phyloP scores from a whole-genome alignment of 2,888 invertebrate genomes.

The Chalcosyrphus nemorum region DNA sequence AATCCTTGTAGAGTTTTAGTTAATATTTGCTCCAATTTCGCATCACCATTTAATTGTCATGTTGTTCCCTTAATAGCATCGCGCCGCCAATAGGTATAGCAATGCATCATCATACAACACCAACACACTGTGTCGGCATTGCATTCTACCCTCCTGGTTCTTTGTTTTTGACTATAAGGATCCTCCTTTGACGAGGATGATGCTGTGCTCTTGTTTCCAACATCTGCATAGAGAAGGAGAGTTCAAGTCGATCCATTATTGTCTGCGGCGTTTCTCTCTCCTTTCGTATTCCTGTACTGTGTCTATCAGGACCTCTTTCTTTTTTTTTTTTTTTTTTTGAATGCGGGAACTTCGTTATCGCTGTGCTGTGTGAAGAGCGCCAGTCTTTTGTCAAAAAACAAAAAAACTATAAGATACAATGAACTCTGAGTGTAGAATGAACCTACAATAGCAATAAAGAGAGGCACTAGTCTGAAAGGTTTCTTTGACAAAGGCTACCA shows the following conservation, averaged over 20 bases:
- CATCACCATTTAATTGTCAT: constrained; percentile 27
- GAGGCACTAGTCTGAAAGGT: constrained; percentile 48
- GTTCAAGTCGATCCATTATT: constrained; percentile 65
- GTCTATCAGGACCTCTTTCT: constrained; percentile 43
- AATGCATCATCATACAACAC: constrained; percentile 30
- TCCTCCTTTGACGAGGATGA: constrained; percentile 29
- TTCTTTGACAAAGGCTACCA: constrained; percentile 18
- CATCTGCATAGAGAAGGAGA: constrained; percentile 42
- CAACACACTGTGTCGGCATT: constrained; percentile 23
- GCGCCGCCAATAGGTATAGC: neutral
- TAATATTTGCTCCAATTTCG: constrained; percentile 61
- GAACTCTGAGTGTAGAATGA: constrained; percentile 43
- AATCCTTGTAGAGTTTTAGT: constrained; percentile 10
- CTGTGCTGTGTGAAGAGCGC: neutral
- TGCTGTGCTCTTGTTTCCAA: constrained; percentile 24
- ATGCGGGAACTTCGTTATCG: constrained; percentile 58
- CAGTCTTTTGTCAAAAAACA: constrained; percentile 47
- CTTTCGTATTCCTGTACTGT: neutral
- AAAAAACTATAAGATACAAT: constrained; percentile 44
- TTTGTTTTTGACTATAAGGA: constrained; percentile 56
- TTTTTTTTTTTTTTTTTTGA: no score
- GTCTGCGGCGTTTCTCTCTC: constrained; percentile 55
- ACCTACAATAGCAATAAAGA: constrained; percentile 24
- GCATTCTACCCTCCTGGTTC: constrained; percentile 19
- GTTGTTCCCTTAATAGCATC: neutral